phyloP scores from a whole-genome alignment of 2,797 vertebrate species.

The Glyptemys insculpta region DNA sequence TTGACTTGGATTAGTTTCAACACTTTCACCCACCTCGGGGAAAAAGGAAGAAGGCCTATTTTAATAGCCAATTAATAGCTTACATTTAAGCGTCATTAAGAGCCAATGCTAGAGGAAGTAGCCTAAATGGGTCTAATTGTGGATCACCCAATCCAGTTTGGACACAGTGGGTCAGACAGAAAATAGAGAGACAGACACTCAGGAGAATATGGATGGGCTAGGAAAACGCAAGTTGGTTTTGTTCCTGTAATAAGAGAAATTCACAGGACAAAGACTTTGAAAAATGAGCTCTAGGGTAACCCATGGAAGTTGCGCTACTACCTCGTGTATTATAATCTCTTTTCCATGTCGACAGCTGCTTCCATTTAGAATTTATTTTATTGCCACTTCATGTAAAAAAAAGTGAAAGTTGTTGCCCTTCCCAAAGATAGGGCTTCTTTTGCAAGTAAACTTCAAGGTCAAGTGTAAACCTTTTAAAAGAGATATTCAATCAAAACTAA shows the following conservation, averaged over 20 bases:
- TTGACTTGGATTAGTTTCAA: too few species aligned
- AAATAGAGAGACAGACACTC: too few species aligned
- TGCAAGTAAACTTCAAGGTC: conserved; percentile 44
- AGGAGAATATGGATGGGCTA: too few species aligned
- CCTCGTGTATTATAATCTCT: conserved; percentile 8
- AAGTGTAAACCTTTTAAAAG: conserved; percentile 24
- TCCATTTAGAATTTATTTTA: conserved; percentile 34
- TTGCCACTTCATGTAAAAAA: neutral
- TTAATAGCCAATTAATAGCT: too few species aligned
- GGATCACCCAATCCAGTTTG: too few species aligned
- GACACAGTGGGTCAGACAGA: too few species aligned
- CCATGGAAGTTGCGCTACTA: neutral
- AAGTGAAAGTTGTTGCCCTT: neutral
- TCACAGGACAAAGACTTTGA: conserved; percentile 26
- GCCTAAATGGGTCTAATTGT: too few species aligned
- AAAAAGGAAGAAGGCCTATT: too few species aligned
- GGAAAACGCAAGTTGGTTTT: too few species aligned
- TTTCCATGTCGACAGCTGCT: neutral
- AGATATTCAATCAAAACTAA: conserved; percentile 8
- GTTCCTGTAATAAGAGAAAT: neutral
- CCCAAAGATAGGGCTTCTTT: neutral
- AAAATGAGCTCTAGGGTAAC: conserved; percentile 18
- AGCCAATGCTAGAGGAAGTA: too few species aligned
- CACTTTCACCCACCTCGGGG: too few species aligned
- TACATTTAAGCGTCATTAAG: too few species aligned